Evolutionary conservation across 2,888 invertebrate genomes (phyloP).

Genomic region (Notodonta dromedarius): DNA sequence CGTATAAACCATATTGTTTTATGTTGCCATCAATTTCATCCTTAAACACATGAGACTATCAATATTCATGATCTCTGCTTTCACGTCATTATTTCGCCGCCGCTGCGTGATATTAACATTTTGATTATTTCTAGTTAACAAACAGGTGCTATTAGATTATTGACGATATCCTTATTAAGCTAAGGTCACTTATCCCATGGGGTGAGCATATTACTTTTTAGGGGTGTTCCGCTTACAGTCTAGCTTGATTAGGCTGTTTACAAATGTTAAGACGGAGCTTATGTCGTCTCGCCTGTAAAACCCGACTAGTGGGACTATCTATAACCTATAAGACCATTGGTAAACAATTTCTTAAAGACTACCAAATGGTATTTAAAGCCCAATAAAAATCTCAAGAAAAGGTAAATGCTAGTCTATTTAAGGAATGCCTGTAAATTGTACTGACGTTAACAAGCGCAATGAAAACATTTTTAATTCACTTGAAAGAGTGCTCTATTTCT

Average conservation of each 20-base stretch:
- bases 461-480: conserved; percentile 62
- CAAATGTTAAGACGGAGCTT: no score
- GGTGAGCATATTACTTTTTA: no score
- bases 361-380: no score
- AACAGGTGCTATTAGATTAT: conserved; percentile 3
- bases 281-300: no score
- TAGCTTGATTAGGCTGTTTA: no score
- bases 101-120: conserved; percentile 24
- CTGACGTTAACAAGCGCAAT: conserved; percentile 31
- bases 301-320: no score
- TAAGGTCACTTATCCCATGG: no score
- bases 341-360: no score
- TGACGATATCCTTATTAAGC: no score
- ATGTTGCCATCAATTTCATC: conserved; percentile 42
- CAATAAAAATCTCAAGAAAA: neutral
- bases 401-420: neutral
- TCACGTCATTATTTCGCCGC: conserved; percentile 31
- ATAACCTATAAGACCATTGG: no score
- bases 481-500: conserved; percentile 59
- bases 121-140: conserved; percentile 30
- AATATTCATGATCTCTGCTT: conserved; percentile 42
- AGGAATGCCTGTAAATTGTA: neutral
- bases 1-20: conserved; percentile 33
- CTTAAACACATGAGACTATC: conserved; percentile 39
- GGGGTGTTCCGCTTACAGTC: no score